phyloP scores from a whole-genome alignment of 2,797 vertebrate species.

The Momotus momota region DNA sequence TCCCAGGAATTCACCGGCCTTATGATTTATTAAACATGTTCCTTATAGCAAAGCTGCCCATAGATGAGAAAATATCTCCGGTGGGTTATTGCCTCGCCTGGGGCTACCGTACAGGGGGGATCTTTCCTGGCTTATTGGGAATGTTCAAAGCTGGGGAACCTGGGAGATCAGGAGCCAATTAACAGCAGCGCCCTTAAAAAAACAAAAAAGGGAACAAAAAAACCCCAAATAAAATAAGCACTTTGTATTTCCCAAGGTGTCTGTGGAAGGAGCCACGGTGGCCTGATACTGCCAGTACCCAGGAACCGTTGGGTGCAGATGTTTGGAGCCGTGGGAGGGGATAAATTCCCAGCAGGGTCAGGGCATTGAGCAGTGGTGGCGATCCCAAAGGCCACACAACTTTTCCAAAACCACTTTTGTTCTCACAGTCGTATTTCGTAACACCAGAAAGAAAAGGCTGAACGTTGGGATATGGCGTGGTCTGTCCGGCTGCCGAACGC shows the following conservation, averaged over 20 bases:
- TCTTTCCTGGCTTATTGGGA: not conserved
- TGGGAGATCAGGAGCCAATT: not conserved
- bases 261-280: not conserved
- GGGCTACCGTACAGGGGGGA: constrained; percentile 35
- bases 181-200: not conserved
- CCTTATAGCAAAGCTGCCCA: constrained; percentile 58
- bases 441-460: not conserved
- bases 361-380: rapidly evolving
- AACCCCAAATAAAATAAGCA: constrained; percentile 13
- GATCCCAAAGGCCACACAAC: not conserved
- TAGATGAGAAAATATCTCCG: constrained; percentile 50
- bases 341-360: not conserved
- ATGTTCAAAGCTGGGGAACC: not conserved
- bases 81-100: constrained; percentile 57
- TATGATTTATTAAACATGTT: constrained; percentile 76
- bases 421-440: not conserved
- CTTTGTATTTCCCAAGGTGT: constrained; percentile 1
- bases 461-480: rapidly evolving
- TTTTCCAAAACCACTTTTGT: not conserved
- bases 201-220: not conserved
- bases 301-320: not conserved
- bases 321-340: not conserved
- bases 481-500: not conserved
- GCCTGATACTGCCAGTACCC: not conserved
- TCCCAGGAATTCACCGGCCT: constrained; percentile 71